These are phyloP conservation scores for Python bivittatus DNA, from an alignment of 2,113 vertebrate genomes.

Conservation along the genomic window DNA sequence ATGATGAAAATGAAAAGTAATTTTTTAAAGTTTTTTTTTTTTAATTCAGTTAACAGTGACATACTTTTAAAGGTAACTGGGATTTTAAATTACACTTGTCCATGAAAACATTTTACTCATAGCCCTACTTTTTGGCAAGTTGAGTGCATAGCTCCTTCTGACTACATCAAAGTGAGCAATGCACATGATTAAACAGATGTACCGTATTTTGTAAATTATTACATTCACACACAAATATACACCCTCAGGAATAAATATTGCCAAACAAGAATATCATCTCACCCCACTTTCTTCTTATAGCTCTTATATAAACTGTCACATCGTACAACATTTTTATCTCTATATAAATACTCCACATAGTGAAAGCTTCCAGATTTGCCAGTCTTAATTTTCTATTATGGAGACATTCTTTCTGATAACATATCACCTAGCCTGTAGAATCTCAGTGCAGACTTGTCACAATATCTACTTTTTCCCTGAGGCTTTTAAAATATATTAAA, in stretches of 20 bases:
- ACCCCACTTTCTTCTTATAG: not conserved
- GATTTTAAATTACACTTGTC: not conserved
- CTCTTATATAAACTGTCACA: not conserved
- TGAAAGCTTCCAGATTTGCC: slow-evolving; percentile 5
- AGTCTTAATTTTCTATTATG: slow-evolving; percentile 25
- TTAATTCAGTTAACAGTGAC: not conserved
- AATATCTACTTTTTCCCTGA: slow-evolving; percentile 28
- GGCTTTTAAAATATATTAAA: slow-evolving; percentile 46
- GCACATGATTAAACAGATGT: not conserved
- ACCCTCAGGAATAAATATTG: not conserved
- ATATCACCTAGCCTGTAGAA: slow-evolving; percentile 26
- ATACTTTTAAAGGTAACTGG: not conserved
- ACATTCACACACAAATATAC: too few species aligned
- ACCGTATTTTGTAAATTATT: not conserved
- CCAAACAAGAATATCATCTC: not conserved
- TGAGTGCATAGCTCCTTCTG: not conserved
- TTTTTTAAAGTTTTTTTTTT: not conserved
- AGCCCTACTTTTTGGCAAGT: not conserved
- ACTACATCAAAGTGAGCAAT: not conserved
- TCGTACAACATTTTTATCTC: not conserved
- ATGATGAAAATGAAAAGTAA: not conserved
- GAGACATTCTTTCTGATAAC: not conserved
- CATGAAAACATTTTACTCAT: not conserved
- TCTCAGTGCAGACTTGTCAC: slow-evolving; percentile 32
- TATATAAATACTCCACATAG: not conserved